Base-by-base conservation (phyloP, 2,113 vertebrate genomes). In the Spermophilus dauricus region DNA sequence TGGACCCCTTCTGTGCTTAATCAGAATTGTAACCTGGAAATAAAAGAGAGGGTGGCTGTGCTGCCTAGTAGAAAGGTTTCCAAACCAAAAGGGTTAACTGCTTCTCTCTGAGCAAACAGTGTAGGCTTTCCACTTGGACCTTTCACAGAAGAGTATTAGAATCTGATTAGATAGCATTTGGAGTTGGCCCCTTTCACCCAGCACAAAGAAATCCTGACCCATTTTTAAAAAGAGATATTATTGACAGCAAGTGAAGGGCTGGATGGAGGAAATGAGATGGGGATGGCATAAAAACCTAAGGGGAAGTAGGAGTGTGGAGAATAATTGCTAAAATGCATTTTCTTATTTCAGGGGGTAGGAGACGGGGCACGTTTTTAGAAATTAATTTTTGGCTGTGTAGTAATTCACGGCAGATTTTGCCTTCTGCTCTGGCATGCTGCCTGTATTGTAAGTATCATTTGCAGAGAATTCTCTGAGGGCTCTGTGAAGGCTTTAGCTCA, bases 341-440 rank as follows among this genome's bases (percentile, higher is more conserved):
- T 85, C 53, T 87, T 61, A 4, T 85, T 90, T 77, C 12, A n/a
- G 61, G 77, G 82, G 67, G 39, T 48, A 58, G 63, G 45, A 86
- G 75, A 53, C 11, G 13, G 85, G 91, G 72, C 12, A 48, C 30
- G 1, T 63, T 77, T 78, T 91, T 67, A 95, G 81, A 90, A 81
- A 83, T 84, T 63, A 34, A 20, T 42, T 86, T 95, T 84, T 77
- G 96, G 70, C 91, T 70, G 24, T 63, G 48, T 77, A 37, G 69
- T 63, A 78, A 76, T 22, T 65, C 0, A 5, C 48, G 70, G 56
- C 81, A 37, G 87, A 32, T 53, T 96, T 72, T 58, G 70, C 70
- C 65, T 76, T 90, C 76, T 92, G 94, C 28, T 42, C 34, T 80
- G 86, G 87, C 91, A 10, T 2, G 8, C 20, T 12, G 28, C 84